Conservation (phyloP, 2,797 vertebrate species). For the Rhynchonycteris naso region DNA sequence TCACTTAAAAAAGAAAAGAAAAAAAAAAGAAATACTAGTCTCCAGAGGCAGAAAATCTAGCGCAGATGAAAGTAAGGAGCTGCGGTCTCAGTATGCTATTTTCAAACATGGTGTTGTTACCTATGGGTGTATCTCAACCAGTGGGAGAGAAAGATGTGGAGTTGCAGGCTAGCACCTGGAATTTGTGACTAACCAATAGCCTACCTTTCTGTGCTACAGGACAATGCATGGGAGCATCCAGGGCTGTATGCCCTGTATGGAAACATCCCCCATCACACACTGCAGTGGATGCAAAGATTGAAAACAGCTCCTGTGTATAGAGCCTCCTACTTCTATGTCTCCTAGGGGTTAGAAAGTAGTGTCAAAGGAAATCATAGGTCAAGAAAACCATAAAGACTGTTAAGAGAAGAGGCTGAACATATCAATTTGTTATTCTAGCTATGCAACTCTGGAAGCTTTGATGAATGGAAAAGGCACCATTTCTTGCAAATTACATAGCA, state of each 20-base stretch:
- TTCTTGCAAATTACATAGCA: background rate
- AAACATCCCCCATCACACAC: background rate
- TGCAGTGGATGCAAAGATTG: background rate
- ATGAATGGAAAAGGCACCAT: background rate
- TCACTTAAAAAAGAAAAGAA: too few species aligned
- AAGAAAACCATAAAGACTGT: background rate
- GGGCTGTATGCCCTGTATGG: background rate
- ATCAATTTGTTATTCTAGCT: background rate
- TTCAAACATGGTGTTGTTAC: background rate
- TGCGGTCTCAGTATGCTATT: background rate
- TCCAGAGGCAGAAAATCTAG: background rate
- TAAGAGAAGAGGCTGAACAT: background rate
- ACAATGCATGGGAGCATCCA: background rate
- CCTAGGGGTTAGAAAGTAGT: background rate
- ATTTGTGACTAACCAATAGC: background rate
- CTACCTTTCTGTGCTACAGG: background rate
- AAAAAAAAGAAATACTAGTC: background rate
- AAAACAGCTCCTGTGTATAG: background rate
- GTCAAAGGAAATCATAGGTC: background rate
- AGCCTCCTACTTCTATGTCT: background rate
- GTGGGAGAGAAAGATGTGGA: background rate
- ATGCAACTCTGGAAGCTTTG: background rate
- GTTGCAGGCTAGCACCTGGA: background rate
- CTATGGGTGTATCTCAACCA: background rate
- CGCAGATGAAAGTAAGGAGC: background rate